Base-by-base conservation (phyloP, 2,113 vertebrate species). In the Rhinogobius similis region DNA sequence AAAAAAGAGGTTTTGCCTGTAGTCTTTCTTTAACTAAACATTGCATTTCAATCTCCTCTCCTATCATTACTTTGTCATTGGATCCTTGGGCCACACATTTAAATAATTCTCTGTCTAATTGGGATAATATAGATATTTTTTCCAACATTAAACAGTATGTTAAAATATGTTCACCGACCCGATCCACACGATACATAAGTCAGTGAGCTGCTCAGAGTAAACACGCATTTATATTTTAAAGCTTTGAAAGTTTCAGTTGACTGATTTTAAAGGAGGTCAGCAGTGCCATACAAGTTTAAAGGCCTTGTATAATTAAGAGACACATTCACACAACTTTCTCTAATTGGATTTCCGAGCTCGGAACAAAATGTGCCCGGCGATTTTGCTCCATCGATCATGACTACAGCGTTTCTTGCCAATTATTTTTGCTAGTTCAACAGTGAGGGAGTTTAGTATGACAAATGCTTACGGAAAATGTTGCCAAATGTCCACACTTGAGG, bases 191-290 rank as follows among this genome's bases (percentile, higher is more conserved):
- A 46, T 20, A 5, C 69, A 69, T 77, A 55, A 77, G 41, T 46
- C 65, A 77, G 14, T 63, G 72, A 32, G 59, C 67, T 67, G 72
- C 20, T 65, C 26, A 20, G 16, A 13, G 69, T 41, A 82, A 83
- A 76, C 76, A 76, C 76, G 72, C 61, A 77, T 82, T 44, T 65
- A 83, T 82, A 82, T 82, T 88, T 87, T 67, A 87, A 58, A 46
- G 21, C 43, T 0, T 4, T 26, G 68, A 81, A 81, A 73, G 70
- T 59, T 24, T 74, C 78, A 70, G 26, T 53, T 9, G 46, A 4
- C 44, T 63, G 66, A 69, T 70, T 82, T 82, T 78, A 52, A 77
- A 53, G 69, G 70, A 75, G 67, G 62, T 62, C 71, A 64, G 5
- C 1, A 67, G 72, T 70, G 65, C 61, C 39, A 36, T 75, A 24